These are phyloP conservation scores for Chlorodrepanis virens DNA, from an alignment of 2,113 vertebrate genomes.

Conservation along the genomic window DNA sequence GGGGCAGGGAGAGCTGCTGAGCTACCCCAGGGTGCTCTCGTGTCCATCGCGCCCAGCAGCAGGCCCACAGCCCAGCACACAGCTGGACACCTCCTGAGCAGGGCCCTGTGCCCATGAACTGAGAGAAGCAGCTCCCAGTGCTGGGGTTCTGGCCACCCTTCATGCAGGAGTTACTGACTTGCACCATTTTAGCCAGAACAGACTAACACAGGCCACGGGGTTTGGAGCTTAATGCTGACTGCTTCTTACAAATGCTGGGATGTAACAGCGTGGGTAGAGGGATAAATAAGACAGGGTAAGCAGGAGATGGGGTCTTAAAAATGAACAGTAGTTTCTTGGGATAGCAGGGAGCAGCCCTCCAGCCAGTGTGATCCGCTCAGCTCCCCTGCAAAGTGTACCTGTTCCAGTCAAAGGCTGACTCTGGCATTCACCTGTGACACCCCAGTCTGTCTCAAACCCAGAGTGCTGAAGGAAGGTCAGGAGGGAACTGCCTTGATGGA, in stretches of 20 bases:
- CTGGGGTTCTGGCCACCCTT: background rate
- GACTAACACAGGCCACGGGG: background rate
- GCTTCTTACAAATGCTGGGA: background rate
- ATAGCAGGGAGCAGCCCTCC: background rate
- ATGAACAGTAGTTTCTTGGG: background rate
- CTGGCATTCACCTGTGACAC: background rate
- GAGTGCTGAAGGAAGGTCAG: background rate
- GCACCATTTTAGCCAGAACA: background rate
- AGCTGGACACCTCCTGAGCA: background rate
- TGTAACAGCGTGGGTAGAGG: rapidly evolving
- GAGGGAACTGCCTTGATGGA: background rate
- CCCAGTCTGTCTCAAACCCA: background rate
- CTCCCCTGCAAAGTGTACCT: background rate
- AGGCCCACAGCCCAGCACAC: background rate
- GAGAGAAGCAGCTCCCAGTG: background rate
- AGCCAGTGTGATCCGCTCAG: background rate
- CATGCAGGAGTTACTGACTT: background rate
- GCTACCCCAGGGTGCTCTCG: background rate
- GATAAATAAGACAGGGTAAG: background rate
- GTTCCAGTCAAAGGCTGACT: background rate
- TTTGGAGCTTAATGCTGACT: background rate
- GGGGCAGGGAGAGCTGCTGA: background rate
- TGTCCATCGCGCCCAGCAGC: background rate
- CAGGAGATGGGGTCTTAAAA: background rate
- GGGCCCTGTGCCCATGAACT: background rate